These are phyloP conservation scores for Pogona vitticeps DNA, from an alignment of 2,113 vertebrate genomes.

Conservation along the genomic window DNA sequence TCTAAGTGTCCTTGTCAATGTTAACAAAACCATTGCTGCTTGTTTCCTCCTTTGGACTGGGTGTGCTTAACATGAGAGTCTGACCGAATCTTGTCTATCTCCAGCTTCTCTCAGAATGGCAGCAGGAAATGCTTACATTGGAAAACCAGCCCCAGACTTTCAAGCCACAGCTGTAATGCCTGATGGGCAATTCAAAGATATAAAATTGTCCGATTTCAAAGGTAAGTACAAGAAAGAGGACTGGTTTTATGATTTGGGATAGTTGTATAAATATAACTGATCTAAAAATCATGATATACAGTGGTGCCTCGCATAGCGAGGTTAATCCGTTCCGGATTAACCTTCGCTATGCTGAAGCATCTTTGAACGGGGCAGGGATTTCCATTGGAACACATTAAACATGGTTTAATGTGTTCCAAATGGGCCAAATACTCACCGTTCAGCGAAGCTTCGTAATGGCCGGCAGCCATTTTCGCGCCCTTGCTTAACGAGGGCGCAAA, in stretches of 20 bases:
- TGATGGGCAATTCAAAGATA: conserved; percentile 90
- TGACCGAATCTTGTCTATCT: conserved; percentile 15
- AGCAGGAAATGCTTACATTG: conserved; percentile 93
- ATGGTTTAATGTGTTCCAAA: no score
- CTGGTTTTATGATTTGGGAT: neutral
- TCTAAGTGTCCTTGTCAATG: neutral
- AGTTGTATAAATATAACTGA: neutral
- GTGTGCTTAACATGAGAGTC: neutral
- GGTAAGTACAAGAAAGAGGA: conserved; percentile 74
- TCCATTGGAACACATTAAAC: no score
- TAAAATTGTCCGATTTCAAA: conserved; percentile 90
- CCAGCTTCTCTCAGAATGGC: conserved; percentile 83
- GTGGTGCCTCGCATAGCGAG: no score
- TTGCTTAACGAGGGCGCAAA: no score
- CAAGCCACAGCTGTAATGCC: conserved; percentile 95
- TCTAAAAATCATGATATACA: no score
- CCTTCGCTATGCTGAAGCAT: no score
- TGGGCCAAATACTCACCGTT: no score
- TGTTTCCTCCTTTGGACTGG: neutral
- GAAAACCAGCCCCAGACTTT: conserved; percentile 92
- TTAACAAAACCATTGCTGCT: neutral
- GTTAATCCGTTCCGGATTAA: no score
- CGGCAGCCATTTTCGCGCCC: no score
- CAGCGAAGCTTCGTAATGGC: no score
- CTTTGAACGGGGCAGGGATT: no score